Percentiles rank a stretch among this genome's conserved stretches.
Evolutionary conservation across 2,797 vertebrate genomes (phyloP).

Genomic region (Rhodeus uyekii): DNA sequence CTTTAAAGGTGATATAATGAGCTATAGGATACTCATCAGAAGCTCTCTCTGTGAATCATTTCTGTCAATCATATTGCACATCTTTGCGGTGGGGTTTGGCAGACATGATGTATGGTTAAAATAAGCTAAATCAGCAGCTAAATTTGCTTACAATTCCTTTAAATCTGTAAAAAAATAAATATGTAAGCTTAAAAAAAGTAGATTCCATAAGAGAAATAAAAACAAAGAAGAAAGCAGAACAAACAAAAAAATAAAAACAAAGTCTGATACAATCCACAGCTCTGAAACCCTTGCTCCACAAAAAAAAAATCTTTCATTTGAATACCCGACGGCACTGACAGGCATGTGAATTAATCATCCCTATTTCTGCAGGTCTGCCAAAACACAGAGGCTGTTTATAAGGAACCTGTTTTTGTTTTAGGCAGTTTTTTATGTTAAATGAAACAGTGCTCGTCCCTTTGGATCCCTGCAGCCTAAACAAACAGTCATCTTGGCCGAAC

Average conservation of each 20-base stretch:
- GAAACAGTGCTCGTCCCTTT: constrained; percentile 33
- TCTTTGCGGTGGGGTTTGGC: neutral
- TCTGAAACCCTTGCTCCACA: constrained; percentile 5
- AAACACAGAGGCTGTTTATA: constrained; percentile 24
- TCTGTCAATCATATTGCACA: neutral
- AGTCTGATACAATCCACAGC: constrained; percentile 5
- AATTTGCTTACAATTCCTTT: neutral
- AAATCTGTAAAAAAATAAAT: neutral
- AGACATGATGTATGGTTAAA: neutral
- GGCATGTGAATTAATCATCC: constrained; percentile 42
- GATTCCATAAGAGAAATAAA: neutral
- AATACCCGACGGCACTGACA: constrained; percentile 18
- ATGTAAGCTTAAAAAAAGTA: constrained; percentile 69
- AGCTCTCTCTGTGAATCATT: too few species aligned
- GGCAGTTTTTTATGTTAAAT: constrained; percentile 29
- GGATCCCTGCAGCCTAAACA: constrained; percentile 51
- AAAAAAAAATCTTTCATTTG: constrained; percentile 9
- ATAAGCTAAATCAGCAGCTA: neutral
- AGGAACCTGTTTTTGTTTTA: constrained; percentile 29
- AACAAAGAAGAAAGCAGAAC: neutral
- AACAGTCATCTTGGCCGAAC: constrained; percentile 44
- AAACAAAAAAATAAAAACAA: constrained; percentile 18
- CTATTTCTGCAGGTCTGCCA: constrained; percentile 30
- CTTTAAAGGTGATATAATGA: neutral
- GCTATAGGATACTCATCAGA: neutral